Evolutionary conservation across 2,888 invertebrate genomes (phyloP).

Genomic region (Timandra comae): DNA sequence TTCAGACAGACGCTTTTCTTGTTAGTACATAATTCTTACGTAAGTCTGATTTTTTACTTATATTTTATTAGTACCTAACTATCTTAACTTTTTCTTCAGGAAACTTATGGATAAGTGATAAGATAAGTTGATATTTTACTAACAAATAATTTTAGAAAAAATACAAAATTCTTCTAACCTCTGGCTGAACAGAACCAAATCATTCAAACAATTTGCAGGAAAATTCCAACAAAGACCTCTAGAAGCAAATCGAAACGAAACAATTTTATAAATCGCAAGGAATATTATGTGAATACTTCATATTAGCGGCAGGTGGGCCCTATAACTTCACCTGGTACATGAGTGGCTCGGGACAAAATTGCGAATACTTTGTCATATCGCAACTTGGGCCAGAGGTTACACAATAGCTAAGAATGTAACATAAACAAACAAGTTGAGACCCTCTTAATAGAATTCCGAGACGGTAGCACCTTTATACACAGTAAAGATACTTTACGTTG

Average conservation of each 20-base stretch:
- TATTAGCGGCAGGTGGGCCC: slow-evolving; percentile 49
- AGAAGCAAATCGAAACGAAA: slow-evolving; percentile 12
- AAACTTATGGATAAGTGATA: too few species aligned
- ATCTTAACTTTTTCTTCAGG: too few species aligned
- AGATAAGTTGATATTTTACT: too few species aligned
- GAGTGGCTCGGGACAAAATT: slow-evolving; percentile 41
- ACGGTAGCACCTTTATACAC: slow-evolving; percentile 41
- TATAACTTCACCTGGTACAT: slow-evolving; percentile 43
- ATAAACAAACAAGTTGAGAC: slow-evolving; percentile 61
- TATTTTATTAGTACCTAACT: too few species aligned
- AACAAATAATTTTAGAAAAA: too few species aligned
- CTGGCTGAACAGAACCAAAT: too few species aligned
- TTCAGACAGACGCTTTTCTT: too few species aligned
- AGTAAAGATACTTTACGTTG: slow-evolving; percentile 46
- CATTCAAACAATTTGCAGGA: too few species aligned
- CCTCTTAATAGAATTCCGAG: slow-evolving; percentile 62
- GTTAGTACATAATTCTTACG: too few species aligned
- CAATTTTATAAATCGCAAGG: slow-evolving; percentile 12
- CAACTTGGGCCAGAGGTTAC: slow-evolving; percentile 33
- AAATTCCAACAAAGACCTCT: too few species aligned
- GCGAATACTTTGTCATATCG: slow-evolving; percentile 46
- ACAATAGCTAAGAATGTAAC: slow-evolving; percentile 53
- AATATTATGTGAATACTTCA: slow-evolving; percentile 35
- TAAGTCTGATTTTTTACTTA: too few species aligned
- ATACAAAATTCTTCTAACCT: too few species aligned